Evolutionary conservation across 1,140 invertebrate species (phyloP).

Genomic region (Trichonephila inaurata): DNA sequence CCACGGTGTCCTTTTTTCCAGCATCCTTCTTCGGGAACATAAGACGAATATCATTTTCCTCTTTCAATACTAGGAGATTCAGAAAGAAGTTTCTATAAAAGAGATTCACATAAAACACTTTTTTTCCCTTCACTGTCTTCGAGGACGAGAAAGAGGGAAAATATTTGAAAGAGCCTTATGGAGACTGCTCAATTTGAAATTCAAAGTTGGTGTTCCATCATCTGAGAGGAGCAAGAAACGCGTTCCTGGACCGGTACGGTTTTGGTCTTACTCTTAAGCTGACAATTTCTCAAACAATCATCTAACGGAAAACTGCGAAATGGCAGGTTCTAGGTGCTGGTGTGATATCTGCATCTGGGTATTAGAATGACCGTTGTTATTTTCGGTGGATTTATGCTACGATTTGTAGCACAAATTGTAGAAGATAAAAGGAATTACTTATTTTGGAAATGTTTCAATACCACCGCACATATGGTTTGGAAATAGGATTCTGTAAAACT

Average conservation of each 20-base stretch:
- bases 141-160: not conserved
- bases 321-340: not conserved
- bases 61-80: not conserved
- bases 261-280: not conserved
- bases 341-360: not conserved
- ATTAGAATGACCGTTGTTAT: not conserved
- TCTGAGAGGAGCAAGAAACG: not conserved
- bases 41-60: not conserved
- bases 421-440: no score
- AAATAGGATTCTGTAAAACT: no score
- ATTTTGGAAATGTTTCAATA: no score
- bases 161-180: constrained; percentile 27
- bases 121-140: not conserved
- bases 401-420: no score
- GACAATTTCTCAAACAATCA: constrained; percentile 12
- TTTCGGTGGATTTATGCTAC: not conserved
- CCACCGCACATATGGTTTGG: no score
- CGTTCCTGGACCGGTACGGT: not conserved
- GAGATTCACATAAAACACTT: not conserved
- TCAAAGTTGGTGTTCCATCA: constrained; percentile 51
- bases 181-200: constrained; percentile 56
- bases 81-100: not conserved
- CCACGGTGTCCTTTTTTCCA: not conserved
- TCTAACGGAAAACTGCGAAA: not conserved
- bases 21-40: not conserved